Evolutionary conservation across 1,140 invertebrate genomes (phyloP).

Genomic region (Dinothrombium tinctorium): DNA sequence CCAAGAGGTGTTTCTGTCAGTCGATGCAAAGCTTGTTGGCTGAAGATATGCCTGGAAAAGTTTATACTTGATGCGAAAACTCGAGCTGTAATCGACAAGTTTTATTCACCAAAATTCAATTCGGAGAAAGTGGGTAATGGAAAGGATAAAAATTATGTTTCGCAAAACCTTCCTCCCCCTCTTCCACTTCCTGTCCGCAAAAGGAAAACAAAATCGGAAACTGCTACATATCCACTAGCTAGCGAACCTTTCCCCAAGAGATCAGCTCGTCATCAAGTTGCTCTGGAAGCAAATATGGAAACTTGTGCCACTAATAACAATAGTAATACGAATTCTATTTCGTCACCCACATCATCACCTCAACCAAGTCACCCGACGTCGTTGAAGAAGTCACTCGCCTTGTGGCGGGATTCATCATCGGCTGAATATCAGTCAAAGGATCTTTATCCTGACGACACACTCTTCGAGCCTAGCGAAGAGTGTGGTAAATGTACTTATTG

Average conservation of each 20-base stretch:
- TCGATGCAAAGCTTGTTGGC: slow-evolving; percentile 58
- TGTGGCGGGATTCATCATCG: no score
- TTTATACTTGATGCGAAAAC: slow-evolving; percentile 35
- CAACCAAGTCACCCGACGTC: background rate
- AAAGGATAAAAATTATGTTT: slow-evolving; percentile 1
- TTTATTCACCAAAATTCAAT: slow-evolving; percentile 1
- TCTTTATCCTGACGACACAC: background rate
- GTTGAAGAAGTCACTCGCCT: background rate
- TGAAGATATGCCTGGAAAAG: slow-evolving; percentile 51
- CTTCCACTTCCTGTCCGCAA: slow-evolving; percentile 1
- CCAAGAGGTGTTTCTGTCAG: slow-evolving; percentile 16
- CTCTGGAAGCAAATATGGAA: background rate
- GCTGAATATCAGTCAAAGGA: background rate
- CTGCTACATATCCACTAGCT: background rate
- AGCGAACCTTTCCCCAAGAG: background rate
- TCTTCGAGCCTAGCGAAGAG: background rate
- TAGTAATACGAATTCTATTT: background rate
- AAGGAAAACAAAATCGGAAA: background rate
- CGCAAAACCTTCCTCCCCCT: background rate
- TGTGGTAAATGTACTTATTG: background rate
- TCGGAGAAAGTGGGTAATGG: background rate
- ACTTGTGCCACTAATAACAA: background rate
- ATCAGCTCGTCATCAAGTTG: background rate
- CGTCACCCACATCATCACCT: background rate
- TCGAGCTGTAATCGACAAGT: slow-evolving; percentile 10